Evolutionary conservation across 2,888 invertebrate genomes (phyloP).

Genomic region (Elaeidobius kamerunicus): DNA sequence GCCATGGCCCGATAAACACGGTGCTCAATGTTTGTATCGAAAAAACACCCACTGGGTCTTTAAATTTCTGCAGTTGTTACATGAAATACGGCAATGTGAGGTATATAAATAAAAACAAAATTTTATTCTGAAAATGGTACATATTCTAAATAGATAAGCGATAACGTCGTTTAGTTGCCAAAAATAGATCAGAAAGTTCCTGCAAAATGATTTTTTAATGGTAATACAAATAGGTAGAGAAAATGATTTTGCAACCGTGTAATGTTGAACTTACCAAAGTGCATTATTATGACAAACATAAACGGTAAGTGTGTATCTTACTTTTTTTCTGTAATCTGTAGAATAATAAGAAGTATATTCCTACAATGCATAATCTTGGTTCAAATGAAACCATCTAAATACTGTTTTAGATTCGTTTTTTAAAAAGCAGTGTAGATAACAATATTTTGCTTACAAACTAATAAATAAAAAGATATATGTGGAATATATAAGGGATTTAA

Average conservation of each 20-base stretch:
- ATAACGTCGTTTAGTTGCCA: too few relatives aligned
- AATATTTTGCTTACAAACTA: background rate
- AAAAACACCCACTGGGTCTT: constrained; percentile 20
- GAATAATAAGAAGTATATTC: too few relatives aligned
- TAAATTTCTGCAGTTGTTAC: constrained; percentile 8
- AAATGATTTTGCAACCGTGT: constrained; percentile 37
- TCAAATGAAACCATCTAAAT: too few relatives aligned
- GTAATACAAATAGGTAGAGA: background rate
- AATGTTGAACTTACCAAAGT: constrained; percentile 47
- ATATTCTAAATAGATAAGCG: too few relatives aligned
- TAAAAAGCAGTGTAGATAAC: too few relatives aligned
- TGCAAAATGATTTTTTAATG: background rate
- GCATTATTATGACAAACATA: constrained; percentile 42
- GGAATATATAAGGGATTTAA: too few relatives aligned
- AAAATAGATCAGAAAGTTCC: background rate
- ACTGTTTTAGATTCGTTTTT: too few relatives aligned
- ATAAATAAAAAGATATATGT: too few relatives aligned
- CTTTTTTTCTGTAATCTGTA: too few relatives aligned
- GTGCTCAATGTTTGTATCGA: constrained; percentile 29
- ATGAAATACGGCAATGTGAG: background rate
- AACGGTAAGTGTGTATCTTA: constrained; percentile 31
- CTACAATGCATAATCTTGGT: too few relatives aligned
- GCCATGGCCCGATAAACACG: constrained; percentile 22
- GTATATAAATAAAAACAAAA: background rate
- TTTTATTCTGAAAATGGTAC: background rate